These are phyloP conservation scores for Loripinus fragilis DNA, from an alignment of 2,888 invertebrate species.

Conservation along the genomic window DNA sequence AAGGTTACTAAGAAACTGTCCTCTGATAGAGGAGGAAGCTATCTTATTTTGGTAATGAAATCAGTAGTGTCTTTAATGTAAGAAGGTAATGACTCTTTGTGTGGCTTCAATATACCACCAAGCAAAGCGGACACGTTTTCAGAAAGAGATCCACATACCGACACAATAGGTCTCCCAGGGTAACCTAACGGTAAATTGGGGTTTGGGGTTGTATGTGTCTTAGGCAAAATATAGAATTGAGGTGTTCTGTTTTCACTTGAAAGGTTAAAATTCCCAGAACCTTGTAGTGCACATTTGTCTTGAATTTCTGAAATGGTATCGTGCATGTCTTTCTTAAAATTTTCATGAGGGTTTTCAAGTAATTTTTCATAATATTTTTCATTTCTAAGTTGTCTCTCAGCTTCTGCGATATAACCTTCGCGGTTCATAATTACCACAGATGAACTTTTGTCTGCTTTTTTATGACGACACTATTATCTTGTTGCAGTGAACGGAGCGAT, in stretches of 20 bases:
- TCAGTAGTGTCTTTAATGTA: constrained; percentile 18
- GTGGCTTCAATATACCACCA: neutral
- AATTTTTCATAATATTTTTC: neutral
- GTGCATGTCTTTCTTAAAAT: neutral
- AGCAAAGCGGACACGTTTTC: neutral
- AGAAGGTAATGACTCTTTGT: constrained; percentile 25
- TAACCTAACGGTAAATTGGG: constrained; percentile 1
- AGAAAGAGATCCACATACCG: neutral
- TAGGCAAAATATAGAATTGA: constrained; percentile 3
- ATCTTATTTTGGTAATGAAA: constrained; percentile 9
- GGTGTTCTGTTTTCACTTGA: constrained; percentile 6
- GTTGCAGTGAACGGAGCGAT: neutral
- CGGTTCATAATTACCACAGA: constrained; percentile 26
- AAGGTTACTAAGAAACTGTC: constrained; percentile 23
- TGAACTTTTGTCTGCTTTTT: constrained; percentile 29
- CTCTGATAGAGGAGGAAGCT: constrained; percentile 1
- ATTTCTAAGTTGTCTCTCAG: constrained; percentile 17
- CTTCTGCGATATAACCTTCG: constrained; percentile 20
- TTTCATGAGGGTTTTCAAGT: neutral
- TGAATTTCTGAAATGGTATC: neutral
- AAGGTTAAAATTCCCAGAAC: neutral
- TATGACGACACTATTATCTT: constrained; percentile 17
- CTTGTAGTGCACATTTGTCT: neutral
- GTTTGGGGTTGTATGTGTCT: neutral
- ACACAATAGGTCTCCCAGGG: constrained; percentile 3